These are phyloP conservation scores for Hedya salicella DNA, from an alignment of 2,888 invertebrate species.

Conservation along the genomic window DNA sequence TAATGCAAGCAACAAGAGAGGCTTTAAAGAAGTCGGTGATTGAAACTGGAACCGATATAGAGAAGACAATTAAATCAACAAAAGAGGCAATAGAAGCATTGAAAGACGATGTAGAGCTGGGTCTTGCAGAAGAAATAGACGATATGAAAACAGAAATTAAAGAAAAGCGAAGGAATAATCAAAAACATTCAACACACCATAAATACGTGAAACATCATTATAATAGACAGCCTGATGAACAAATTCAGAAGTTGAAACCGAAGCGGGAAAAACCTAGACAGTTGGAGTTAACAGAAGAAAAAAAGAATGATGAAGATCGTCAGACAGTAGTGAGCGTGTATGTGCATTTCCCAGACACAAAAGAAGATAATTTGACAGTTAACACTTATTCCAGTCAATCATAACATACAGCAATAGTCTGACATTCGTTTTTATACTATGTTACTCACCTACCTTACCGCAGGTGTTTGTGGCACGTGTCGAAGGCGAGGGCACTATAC, in stretches of 20 bases:
- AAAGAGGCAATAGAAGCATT: not conserved
- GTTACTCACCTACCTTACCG: no score
- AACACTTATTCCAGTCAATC: no score
- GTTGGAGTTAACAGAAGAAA: not conserved
- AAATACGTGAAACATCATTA: not conserved
- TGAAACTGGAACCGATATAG: not conserved
- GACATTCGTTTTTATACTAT: no score
- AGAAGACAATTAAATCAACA: constrained; percentile 1
- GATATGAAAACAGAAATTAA: not conserved
- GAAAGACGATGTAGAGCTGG: not conserved
- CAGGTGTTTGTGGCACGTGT: no score
- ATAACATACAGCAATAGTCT: no score
- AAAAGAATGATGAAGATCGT: no score
- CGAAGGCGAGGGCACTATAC: no score
- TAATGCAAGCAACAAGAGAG: not conserved
- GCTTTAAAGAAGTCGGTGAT: constrained; percentile 4
- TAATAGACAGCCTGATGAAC: no score
- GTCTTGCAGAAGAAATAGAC: not conserved
- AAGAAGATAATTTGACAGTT: no score
- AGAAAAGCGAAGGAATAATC: not conserved
- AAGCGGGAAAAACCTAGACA: not conserved
- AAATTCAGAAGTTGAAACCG: not conserved
- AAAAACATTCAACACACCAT: not conserved
- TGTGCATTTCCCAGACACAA: no score
- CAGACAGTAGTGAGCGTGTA: no score